A percentile compares a stretch with the other conserved stretches of the same genome.
These are phyloP conservation scores for Phalacrocorax carbo DNA, from an alignment of 2,113 vertebrate species.

Conservation along the genomic window DNA sequence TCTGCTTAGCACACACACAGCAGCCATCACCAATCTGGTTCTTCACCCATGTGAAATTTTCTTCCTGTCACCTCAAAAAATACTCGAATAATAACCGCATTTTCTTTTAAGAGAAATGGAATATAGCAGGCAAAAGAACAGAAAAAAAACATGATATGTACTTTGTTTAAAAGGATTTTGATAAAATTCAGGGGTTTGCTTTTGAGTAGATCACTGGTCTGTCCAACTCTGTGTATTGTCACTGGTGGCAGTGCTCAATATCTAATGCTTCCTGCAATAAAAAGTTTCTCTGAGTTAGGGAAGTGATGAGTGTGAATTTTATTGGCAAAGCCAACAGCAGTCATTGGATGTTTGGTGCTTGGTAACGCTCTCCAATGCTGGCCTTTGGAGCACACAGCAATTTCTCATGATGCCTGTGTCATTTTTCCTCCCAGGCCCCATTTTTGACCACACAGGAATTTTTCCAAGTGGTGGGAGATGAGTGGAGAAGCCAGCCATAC, in stretches of 20 bases:
- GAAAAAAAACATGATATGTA: not conserved
- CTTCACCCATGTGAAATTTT: not conserved
- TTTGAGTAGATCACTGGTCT: not conserved
- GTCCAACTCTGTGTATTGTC: not conserved
- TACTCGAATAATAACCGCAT: rapidly evolving
- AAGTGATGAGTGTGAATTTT: not conserved
- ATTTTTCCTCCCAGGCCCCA: not conserved
- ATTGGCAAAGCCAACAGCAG: not conserved
- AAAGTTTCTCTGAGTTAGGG: not conserved
- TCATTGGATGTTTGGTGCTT: not conserved
- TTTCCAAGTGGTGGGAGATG: not conserved
- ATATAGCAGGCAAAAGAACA: not conserved
- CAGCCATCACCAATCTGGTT: not conserved
- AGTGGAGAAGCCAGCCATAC: not conserved
- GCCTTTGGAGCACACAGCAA: not conserved
- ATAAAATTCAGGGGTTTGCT: not conserved
- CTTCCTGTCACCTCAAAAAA: not conserved
- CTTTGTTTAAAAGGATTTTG: not conserved
- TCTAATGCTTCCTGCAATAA: not conserved
- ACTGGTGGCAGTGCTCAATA: not conserved
- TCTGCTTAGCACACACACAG: not conserved
- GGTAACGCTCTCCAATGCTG: not conserved
- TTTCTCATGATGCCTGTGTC: not conserved
- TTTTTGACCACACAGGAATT: not conserved
- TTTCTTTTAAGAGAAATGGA: not conserved